phyloP scores from a whole-genome alignment of 2,113 vertebrate species.

The Ctenomys sociabilis region DNA sequence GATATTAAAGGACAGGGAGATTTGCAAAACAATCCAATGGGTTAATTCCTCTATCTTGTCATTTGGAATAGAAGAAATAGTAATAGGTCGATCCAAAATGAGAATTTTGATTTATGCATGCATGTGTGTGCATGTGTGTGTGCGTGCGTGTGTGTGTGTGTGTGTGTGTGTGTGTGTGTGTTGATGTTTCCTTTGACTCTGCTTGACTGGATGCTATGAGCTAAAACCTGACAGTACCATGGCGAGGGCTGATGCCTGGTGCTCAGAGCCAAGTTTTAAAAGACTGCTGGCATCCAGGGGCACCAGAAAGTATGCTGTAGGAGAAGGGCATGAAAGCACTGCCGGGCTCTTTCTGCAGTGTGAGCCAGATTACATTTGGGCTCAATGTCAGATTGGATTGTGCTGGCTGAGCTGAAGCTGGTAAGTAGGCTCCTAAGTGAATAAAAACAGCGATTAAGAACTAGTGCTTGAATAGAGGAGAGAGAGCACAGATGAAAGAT shows the following conservation, averaged over 20 bases:
- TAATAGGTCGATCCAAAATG: neutral
- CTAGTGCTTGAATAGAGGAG: neutral
- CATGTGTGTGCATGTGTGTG: no score
- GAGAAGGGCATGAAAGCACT: neutral
- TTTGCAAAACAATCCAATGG: neutral
- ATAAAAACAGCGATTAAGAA: constrained; percentile 26
- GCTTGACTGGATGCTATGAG: neutral
- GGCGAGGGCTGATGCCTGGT: neutral
- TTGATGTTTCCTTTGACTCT: neutral
- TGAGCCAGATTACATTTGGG: constrained; percentile 25
- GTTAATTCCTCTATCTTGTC: neutral
- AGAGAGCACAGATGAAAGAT: constrained; percentile 28
- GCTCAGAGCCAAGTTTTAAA: neutral
- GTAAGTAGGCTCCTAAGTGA: constrained; percentile 37
- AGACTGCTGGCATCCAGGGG: neutral
- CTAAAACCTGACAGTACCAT: neutral
- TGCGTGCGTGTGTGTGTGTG: neutral
- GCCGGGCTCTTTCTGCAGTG: neutral
- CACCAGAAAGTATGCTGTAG: neutral
- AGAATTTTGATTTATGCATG: neutral
- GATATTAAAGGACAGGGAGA: neutral
- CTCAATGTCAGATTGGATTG: constrained; percentile 46
- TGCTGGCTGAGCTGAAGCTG: neutral
- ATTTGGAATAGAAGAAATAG: neutral
- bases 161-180: neutral